phyloP scores from a whole-genome alignment of 2,797 vertebrate genomes.

The Fratercula arctica region DNA sequence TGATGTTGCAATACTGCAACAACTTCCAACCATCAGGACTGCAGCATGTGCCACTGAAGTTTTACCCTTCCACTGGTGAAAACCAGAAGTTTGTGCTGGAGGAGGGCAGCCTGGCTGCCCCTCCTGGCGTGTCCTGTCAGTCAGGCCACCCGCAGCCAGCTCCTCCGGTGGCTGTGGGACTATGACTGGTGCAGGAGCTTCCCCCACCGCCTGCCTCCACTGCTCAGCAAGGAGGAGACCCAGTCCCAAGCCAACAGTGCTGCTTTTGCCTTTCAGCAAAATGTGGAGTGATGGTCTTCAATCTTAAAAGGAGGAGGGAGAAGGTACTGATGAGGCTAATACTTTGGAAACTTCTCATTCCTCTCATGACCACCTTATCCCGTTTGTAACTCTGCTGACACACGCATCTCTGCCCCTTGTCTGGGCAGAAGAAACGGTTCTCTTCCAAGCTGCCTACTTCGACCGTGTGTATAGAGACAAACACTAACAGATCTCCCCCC shows the following conservation, averaged over 20 bases:
- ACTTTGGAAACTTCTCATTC: neutral
- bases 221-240: neutral
- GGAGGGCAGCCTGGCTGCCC: neutral
- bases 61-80: neutral
- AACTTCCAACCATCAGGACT: neutral
- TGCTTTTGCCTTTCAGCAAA: neutral
- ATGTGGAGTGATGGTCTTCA: neutral
- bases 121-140: neutral
- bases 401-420: neutral
- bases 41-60: neutral
- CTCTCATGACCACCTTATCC: neutral
- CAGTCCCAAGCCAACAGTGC: neutral
- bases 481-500: rapidly evolving
- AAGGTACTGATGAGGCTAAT: neutral
- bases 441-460: neutral
- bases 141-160: too few relatives aligned
- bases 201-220: neutral
- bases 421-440: neutral
- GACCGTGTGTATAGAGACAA: neutral
- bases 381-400: neutral
- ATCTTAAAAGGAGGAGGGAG: neutral
- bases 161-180: neutral
- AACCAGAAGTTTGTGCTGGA: neutral
- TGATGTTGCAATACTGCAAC: neutral
- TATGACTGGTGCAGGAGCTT: neutral